Evolutionary conservation across 2,113 vertebrate genomes (phyloP), one percentile per base, ranked within the genome.

Genomic region (Chlorodrepanis virens): DNA sequence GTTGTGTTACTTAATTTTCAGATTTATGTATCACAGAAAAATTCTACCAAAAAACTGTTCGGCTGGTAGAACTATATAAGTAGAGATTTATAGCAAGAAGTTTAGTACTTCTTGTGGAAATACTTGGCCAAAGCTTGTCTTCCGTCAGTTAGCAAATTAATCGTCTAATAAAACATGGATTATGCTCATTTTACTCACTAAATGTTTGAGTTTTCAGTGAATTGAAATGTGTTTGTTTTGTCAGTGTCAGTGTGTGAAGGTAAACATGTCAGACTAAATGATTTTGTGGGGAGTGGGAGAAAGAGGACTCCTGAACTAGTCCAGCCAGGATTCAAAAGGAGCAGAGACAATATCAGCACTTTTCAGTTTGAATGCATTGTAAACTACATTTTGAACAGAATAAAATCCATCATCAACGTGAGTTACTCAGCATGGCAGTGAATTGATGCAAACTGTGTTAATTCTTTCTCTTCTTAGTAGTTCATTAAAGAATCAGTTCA

Each of bases 401-500:
- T 89, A 96, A 78, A 78, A 82, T 89, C 52, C 71, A 88, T 84
- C 74, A 92, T 77, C 60, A 89, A 61, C 89, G 22, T 91, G 77
- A 90, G 82, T 94, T 96, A 88, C 78, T 88, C 45, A 83, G 25
- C 80, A 86, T 84, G 70, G 56, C 96, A 88, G 2, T 87, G 65
- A 91, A 74, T 96, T 95, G 85, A 76, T 69, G 76, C 75, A 95
- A 95, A 89, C 75, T 93, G 68, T 77, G 27, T 90, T 93, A 84
- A 50, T 87, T 93, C 42, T 76, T 92, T 97, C 69, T 89, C 6
- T 87, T 96, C 85, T 79, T 89, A 47, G 68, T 76, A 93, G 83
- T 90, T 97, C 89, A 95, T 96, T 97, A 97, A 97, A 90, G 90
- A 97, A 96, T 97, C 94, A 91, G 81, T 97, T 98, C 92, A 96